A percentile compares a stretch with the other conserved stretches of the same genome.
Conservation (phyloP, 2,888 invertebrate genomes). For the Athalia rosae region DNA sequence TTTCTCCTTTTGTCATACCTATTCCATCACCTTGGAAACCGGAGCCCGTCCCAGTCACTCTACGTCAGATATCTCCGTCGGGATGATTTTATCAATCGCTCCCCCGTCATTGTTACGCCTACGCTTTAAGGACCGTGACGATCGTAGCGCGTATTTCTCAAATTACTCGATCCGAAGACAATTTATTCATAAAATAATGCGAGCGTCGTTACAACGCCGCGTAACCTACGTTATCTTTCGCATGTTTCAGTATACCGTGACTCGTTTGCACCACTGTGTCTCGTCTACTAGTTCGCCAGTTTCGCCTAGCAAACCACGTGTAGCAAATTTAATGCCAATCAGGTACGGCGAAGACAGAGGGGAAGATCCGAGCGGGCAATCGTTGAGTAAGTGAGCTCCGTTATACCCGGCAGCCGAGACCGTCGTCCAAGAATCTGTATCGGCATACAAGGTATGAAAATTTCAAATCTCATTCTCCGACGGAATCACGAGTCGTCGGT, state of each 20-base stretch:
- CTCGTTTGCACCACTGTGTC: constrained; percentile 36
- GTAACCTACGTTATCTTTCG: neutral
- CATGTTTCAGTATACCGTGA: constrained; percentile 44
- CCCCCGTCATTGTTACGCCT: neutral
- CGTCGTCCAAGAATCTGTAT: neutral
- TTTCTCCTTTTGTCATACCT: neutral
- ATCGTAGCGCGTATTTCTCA: neutral
- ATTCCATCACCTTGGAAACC: neutral
- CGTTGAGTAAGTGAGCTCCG: too few relatives aligned
- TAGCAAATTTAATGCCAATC: constrained; percentile 10
- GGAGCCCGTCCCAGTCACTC: neutral
- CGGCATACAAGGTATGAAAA: constrained; percentile 8
- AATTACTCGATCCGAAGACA: neutral
- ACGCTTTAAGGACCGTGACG: too few relatives aligned
- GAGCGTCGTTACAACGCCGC: neutral
- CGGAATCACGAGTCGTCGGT: too few relatives aligned
- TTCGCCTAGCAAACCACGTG: neutral
- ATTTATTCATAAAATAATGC: neutral
- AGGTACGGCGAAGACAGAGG: neutral
- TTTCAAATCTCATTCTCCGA: neutral
- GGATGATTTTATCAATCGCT: constrained; percentile 61
- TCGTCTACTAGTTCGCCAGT: constrained; percentile 19
- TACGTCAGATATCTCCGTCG: neutral
- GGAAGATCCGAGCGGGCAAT: neutral
- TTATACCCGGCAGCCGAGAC: too few relatives aligned